phyloP scores from a whole-genome alignment of 2,797 vertebrate species.

The Microctenopoma steveboyesi region DNA sequence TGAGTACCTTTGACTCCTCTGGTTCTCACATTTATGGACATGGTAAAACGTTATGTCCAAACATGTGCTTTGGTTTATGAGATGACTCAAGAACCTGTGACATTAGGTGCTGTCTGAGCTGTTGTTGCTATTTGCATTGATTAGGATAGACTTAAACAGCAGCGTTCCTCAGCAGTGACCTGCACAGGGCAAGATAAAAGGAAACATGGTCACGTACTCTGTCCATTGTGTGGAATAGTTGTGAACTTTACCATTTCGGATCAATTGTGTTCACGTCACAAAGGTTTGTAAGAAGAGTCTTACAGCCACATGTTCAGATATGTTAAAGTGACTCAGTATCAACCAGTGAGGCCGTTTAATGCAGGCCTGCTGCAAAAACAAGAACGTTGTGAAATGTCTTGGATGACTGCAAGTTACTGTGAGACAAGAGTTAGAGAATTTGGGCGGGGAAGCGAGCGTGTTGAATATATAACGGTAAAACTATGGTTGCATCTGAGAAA shows the following conservation, averaged over 20 bases:
- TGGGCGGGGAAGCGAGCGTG: constrained; percentile 10
- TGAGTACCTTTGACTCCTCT: too few species aligned
- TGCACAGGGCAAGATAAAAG: neutral
- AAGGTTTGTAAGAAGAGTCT: neutral
- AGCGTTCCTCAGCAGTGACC: constrained; percentile 7
- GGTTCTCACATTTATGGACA: constrained; percentile 30
- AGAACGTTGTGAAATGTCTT: constrained; percentile 29
- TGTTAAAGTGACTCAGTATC: neutral
- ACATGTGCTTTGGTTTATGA: neutral
- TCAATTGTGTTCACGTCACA: neutral
- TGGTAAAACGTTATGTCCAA: constrained; percentile 8
- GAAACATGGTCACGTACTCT: neutral
- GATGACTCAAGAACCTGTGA: neutral
- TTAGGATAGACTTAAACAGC: constrained; percentile 14
- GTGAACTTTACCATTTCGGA: neutral
- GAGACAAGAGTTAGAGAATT: constrained; percentile 26
- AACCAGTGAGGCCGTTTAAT: neutral
- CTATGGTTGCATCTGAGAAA: constrained; percentile 11
- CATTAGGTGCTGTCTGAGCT: constrained; percentile 1
- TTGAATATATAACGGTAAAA: constrained; percentile 11
- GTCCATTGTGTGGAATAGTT: neutral
- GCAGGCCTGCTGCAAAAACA: constrained; percentile 13
- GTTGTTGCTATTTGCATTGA: constrained; percentile 9
- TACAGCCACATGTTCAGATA: neutral
- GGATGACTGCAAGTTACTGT: constrained; percentile 1